Evolutionary conservation across 2,888 invertebrate genomes (phyloP).

Genomic region (Ophion slaviceki): DNA sequence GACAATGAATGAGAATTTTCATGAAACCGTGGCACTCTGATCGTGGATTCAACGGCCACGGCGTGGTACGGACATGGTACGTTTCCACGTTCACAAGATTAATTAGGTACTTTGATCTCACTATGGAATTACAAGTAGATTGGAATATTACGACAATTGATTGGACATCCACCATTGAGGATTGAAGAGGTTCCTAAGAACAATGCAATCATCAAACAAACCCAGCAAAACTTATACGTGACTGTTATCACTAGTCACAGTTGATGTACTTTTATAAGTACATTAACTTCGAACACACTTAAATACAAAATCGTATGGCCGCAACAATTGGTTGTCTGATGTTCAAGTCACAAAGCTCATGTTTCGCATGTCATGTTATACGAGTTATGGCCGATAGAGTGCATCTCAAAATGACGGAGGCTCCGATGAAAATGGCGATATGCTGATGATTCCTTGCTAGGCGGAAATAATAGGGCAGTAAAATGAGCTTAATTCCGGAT

Average conservation of each 20-base stretch:
- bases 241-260: too few species aligned
- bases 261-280: too few species aligned
- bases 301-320: not conserved
- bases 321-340: too few species aligned
- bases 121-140: not conserved
- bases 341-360: too few species aligned
- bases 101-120: slow-evolving; percentile 9
- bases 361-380: not conserved
- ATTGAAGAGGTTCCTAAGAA: too few species aligned
- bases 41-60: not conserved
- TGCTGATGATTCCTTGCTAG: slow-evolving; percentile 25
- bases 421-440: slow-evolving; percentile 22
- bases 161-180: too few species aligned
- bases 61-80: too few species aligned
- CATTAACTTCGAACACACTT: too few species aligned
- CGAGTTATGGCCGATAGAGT: not conserved
- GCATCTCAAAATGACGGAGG: not conserved
- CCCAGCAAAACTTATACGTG: too few species aligned
- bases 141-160: too few species aligned
- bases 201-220: too few species aligned
- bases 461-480: slow-evolving; percentile 31
- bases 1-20: slow-evolving; percentile 36
- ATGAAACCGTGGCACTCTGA: not conserved
- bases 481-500: slow-evolving; percentile 48
- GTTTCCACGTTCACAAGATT: slow-evolving; percentile 19